Conservation (phyloP, 2,113 vertebrate species). For the Aphyosemion australe region DNA sequence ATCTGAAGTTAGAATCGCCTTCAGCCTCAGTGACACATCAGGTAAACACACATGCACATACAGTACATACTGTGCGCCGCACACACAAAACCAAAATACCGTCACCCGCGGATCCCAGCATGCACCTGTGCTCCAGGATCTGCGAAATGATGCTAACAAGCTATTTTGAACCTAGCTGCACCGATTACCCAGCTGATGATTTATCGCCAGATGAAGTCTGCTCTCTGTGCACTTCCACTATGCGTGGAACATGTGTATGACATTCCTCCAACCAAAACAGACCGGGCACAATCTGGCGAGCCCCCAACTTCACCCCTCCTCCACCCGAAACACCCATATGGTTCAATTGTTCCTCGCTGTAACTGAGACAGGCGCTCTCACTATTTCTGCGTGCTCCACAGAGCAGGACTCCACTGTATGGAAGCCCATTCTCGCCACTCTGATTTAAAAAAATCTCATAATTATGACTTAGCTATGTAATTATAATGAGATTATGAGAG, state of each 20-base stretch:
- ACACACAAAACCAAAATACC: slow-evolving; percentile 8
- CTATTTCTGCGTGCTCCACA: slow-evolving; percentile 75
- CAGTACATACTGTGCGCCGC: slow-evolving; percentile 7
- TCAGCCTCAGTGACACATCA: slow-evolving; percentile 90
- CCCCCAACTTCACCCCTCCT: too few species aligned
- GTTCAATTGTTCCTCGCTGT: background rate
- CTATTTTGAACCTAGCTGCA: slow-evolving; percentile 34
- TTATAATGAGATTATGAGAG: too few species aligned
- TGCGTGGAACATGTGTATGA: slow-evolving; percentile 55
- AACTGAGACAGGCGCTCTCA: slow-evolving; percentile 76
- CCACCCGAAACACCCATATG: too few species aligned
- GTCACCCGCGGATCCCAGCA: background rate
- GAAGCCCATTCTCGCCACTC: too few species aligned
- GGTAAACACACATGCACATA: slow-evolving; percentile 75
- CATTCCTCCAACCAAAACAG: slow-evolving; percentile 75
- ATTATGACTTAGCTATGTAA: too few species aligned
- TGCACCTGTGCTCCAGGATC: slow-evolving; percentile 21
- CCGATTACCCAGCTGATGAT: slow-evolving; percentile 19
- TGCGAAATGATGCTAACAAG: slow-evolving; percentile 14
- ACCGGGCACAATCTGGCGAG: slow-evolving; percentile 45
- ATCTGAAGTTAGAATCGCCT: slow-evolving; percentile 92
- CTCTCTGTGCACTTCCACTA: slow-evolving; percentile 58
- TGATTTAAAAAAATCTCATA: too few species aligned
- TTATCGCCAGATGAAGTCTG: slow-evolving; percentile 23
- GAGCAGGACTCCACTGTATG: slow-evolving; percentile 14